phyloP scores from a whole-genome alignment of 2,888 invertebrate genomes.

The Mycalesis mineus region DNA sequence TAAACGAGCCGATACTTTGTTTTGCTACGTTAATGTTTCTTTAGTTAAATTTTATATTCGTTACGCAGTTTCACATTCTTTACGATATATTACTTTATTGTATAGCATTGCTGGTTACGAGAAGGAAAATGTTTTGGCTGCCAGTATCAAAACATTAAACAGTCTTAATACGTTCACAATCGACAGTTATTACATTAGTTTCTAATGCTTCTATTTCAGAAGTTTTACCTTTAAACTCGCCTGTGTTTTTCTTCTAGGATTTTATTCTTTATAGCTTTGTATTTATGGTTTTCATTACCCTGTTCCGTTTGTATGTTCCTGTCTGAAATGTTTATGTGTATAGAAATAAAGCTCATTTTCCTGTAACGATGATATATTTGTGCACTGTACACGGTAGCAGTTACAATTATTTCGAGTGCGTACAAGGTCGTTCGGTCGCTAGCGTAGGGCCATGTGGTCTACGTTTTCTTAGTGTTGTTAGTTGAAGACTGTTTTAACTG shows the following conservation, averaged over 20 bases:
- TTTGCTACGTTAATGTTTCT: neutral
- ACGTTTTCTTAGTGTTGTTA: slow-evolving; percentile 12
- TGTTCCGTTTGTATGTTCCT: neutral
- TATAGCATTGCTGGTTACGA: neutral
- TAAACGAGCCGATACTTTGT: neutral
- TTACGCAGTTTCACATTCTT: neutral
- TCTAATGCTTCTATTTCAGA: slow-evolving; percentile 7
- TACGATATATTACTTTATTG: neutral
- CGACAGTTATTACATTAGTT: slow-evolving; percentile 8
- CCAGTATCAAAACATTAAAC: neutral
- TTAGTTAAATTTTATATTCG: neutral
- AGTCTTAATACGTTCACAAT: neutral
- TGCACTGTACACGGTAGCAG: neutral
- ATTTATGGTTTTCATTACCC: neutral
- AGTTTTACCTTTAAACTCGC: neutral
- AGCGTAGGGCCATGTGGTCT: slow-evolving; percentile 19
- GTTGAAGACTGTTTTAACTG: neutral
- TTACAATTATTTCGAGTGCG: slow-evolving; percentile 26
- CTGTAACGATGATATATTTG: neutral
- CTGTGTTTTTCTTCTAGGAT: neutral
- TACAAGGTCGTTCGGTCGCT: slow-evolving; percentile 21
- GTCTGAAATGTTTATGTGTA: neutral
- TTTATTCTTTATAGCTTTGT: neutral
- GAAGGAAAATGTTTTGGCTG: neutral
- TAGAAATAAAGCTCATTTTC: neutral